Evolutionary conservation across 2,113 vertebrate genomes (phyloP).

Genomic region (Phylloscopus whistleri): DNA sequence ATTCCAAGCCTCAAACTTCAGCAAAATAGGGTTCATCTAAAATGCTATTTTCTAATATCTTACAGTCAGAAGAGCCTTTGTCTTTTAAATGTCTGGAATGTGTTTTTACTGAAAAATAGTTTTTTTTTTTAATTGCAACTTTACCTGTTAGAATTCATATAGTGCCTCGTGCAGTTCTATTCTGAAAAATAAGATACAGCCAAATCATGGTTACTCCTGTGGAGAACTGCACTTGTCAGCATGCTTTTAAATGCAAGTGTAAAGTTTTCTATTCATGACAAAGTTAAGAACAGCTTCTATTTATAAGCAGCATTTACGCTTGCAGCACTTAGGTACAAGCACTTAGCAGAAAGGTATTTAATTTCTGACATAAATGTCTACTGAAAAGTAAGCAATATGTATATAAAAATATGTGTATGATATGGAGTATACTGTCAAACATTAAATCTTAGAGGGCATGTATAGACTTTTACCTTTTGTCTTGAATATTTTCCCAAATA

Average conservation of each 20-base stretch:
- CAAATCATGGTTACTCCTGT: neutral
- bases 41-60: neutral
- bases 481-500: neutral
- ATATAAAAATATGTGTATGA: neutral
- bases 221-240: neutral
- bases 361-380: neutral
- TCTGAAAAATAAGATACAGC: neutral
- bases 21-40: neutral
- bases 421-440: neutral
- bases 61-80: rapidly evolving
- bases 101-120: neutral
- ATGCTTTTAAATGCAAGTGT: neutral
- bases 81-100: neutral
- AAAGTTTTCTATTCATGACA: neutral
- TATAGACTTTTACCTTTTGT: neutral
- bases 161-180: rapidly evolving
- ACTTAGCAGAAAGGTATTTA: neutral
- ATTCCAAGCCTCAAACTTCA: neutral
- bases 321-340: neutral
- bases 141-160: rapidly evolving
- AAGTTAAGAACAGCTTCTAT: neutral
- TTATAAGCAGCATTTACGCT: neutral
- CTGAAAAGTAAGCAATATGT: neutral
- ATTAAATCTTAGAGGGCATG: neutral
- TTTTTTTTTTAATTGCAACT: neutral